These are phyloP conservation scores for Columba guinea DNA, from an alignment of 2,797 vertebrate genomes.

Conservation along the genomic window DNA sequence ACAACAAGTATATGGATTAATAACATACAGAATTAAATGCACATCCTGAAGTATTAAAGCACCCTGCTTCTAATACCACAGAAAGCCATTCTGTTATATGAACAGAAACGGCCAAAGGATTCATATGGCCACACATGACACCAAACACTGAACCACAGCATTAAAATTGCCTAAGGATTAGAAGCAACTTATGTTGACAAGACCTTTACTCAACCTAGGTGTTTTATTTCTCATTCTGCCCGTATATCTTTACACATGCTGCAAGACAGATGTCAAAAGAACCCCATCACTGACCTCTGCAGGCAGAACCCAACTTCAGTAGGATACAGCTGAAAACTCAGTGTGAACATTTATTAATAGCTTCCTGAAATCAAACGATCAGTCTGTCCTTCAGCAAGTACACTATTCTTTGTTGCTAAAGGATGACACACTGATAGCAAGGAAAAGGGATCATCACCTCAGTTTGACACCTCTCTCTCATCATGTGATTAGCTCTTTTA, in stretches of 20 bases:
- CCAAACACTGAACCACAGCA: accelerated
- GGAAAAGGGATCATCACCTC: not conserved
- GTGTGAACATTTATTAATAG: not conserved
- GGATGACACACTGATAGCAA: not conserved
- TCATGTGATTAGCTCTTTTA: not conserved
- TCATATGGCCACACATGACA: not conserved
- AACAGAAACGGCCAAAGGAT: not conserved
- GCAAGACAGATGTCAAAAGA: not conserved
- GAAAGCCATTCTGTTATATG: not conserved
- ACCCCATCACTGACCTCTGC: not conserved
- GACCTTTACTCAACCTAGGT: not conserved
- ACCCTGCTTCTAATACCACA: not conserved
- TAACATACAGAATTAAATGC: not conserved
- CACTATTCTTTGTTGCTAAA: not conserved
- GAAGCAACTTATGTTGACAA: not conserved
- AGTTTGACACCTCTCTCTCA: not conserved
- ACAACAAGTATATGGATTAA: not conserved
- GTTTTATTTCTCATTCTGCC: not conserved
- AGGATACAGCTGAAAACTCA: not conserved
- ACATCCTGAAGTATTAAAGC: not conserved
- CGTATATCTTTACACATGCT: not conserved
- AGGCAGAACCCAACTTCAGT: not conserved
- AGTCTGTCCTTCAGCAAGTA: not conserved
- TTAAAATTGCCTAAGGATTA: not conserved
- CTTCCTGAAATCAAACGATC: not conserved